phyloP scores from a whole-genome alignment of 1,140 invertebrate species.

The Popillia japonica region DNA sequence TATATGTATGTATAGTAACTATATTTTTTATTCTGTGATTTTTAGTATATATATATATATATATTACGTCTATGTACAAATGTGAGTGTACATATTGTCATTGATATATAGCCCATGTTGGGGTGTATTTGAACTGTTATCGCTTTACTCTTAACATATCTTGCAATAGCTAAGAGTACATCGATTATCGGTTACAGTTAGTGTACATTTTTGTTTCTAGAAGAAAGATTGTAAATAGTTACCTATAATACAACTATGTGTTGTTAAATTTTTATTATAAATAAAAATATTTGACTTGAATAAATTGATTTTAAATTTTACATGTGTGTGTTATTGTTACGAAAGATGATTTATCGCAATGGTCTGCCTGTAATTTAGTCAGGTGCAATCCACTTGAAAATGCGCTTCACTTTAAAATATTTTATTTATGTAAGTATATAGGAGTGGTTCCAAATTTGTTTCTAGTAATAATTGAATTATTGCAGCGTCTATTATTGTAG shows the following conservation, averaged over 20 bases:
- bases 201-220: slow-evolving; percentile 36
- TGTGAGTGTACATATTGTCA: slow-evolving; percentile 30
- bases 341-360: too few relatives aligned
- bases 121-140: slow-evolving; percentile 27
- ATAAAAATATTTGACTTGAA: too few relatives aligned
- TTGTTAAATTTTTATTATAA: too few relatives aligned
- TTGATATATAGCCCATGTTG: slow-evolving; percentile 25
- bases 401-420: too few relatives aligned
- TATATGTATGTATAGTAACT: slow-evolving; percentile 25
- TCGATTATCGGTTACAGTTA: slow-evolving; percentile 9
- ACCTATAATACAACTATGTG: slow-evolving; percentile 33
- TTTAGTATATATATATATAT: slow-evolving; percentile 32
- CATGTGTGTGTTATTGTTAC: too few relatives aligned
- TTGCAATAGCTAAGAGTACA: background rate
- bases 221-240: slow-evolving; percentile 36
- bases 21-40: slow-evolving; percentile 32
- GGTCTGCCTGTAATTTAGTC: too few relatives aligned
- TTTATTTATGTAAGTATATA: too few relatives aligned
- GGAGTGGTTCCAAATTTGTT: too few relatives aligned
- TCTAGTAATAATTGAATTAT: too few relatives aligned
- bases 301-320: too few relatives aligned
- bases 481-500: too few relatives aligned
- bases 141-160: background rate
- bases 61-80: slow-evolving; percentile 25
- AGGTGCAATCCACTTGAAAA: too few relatives aligned